These are phyloP conservation scores for Zosterops pallidus DNA, from an alignment of 2,113 vertebrate genomes.

Conservation along the genomic window DNA sequence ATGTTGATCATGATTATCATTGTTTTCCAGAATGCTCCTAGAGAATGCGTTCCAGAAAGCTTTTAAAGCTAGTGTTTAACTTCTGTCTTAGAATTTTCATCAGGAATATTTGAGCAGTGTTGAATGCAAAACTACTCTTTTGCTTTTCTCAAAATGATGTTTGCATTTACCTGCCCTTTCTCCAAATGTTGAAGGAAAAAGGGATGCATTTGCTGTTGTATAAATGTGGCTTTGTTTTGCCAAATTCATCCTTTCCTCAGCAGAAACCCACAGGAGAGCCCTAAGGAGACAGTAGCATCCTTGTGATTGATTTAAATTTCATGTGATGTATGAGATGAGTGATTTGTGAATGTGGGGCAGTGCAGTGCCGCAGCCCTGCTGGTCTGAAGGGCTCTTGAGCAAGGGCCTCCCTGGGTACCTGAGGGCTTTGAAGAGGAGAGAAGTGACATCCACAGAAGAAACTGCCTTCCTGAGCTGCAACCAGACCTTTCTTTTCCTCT, in stretches of 20 bases:
- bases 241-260: neutral
- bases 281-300: neutral
- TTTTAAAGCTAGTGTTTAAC: neutral
- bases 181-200: neutral
- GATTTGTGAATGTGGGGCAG: rapidly evolving
- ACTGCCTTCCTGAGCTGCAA: neutral
- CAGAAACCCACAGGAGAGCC: neutral
- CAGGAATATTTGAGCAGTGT: neutral
- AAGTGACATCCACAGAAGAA: neutral
- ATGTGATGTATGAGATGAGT: neutral
- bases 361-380: neutral
- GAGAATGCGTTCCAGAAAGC: neutral
- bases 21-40: neutral
- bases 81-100: neutral
- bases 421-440: neutral
- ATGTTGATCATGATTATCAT: neutral
- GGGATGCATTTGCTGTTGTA: neutral
- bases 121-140: neutral
- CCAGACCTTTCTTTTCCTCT: neutral
- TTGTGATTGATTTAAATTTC: neutral
- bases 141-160: neutral
- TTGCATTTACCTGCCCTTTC: neutral
- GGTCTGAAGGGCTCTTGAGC: neutral
- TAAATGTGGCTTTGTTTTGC: neutral
- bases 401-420: neutral